Conservation (phyloP, 30 jellyfish, hydroid and myxozoan species). For the Sanderia malayensis region DNA sequence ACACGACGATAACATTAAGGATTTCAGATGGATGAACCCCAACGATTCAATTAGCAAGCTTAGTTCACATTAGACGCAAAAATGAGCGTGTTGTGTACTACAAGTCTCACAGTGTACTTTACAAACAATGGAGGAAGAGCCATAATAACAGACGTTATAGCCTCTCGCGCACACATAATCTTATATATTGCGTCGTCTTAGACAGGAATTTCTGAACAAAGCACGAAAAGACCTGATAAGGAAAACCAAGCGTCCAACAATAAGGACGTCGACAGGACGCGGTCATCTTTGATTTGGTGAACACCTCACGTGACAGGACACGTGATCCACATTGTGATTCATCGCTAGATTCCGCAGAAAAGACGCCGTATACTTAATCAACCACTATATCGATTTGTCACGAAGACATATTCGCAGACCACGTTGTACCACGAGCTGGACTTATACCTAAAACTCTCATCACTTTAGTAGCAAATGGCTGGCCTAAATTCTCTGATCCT, state of each 20-base stretch:
- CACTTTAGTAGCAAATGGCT: neutral
- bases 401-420: neutral
- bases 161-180: too few species aligned
- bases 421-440: neutral
- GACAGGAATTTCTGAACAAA: constrained; percentile 64
- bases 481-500: neutral
- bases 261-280: constrained; percentile 63
- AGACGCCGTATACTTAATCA: constrained; percentile 25
- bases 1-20: neutral
- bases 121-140: constrained; percentile 7
- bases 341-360: constrained; percentile 50
- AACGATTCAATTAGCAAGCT: neutral
- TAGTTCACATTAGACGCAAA: neutral
- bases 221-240: constrained; percentile 33
- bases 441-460: too few species aligned
- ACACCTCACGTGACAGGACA: constrained; percentile 63
- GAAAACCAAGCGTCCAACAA: constrained; percentile 56
- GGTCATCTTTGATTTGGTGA: constrained; percentile 78
- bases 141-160: neutral
- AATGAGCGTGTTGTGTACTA: neutral
- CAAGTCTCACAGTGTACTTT: neutral
- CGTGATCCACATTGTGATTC: too few species aligned
- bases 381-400: constrained; percentile 44
- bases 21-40: neutral
- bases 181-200: constrained; percentile 11